Evolutionary conservation across 2,113 vertebrate genomes (phyloP).

Genomic region (Ictalurus furcatus): DNA sequence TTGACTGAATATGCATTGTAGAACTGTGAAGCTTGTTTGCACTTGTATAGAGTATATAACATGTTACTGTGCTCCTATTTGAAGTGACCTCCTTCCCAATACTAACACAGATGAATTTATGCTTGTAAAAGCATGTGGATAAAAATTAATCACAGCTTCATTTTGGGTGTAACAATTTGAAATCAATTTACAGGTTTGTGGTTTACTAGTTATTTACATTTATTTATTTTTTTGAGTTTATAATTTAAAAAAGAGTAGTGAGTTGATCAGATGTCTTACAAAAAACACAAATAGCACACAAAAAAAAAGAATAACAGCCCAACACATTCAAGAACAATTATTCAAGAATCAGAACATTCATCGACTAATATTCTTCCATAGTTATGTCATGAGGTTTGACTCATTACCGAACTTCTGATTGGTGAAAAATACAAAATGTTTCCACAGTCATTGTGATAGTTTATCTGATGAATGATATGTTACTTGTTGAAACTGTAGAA

Average conservation of each 20-base stretch:
- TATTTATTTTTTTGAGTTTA: background rate
- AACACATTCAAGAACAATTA: background rate
- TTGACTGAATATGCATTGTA: conserved; percentile 33
- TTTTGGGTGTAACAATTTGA: background rate
- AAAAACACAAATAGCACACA: background rate
- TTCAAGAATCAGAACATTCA: background rate
- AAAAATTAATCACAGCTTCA: background rate
- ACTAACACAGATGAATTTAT: conserved; percentile 18
- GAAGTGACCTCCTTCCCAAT: background rate
- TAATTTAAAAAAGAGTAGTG: background rate
- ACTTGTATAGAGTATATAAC: conserved; percentile 33
- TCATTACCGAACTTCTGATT: background rate
- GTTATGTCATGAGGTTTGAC: background rate
- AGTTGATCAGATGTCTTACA: background rate
- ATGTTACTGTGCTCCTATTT: conserved; percentile 23
- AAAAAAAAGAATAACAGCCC: background rate
- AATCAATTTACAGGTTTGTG: background rate
- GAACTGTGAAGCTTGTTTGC: conserved; percentile 42
- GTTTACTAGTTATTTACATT: background rate
- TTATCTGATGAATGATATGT: background rate
- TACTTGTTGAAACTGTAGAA: background rate
- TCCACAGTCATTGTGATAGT: background rate
- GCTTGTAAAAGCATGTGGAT: conserved; percentile 35
- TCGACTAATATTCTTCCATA: background rate
- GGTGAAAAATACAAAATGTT: background rate